Conservation (phyloP, 1,140 invertebrate genomes). For the Bradysia coprophila region DNA sequence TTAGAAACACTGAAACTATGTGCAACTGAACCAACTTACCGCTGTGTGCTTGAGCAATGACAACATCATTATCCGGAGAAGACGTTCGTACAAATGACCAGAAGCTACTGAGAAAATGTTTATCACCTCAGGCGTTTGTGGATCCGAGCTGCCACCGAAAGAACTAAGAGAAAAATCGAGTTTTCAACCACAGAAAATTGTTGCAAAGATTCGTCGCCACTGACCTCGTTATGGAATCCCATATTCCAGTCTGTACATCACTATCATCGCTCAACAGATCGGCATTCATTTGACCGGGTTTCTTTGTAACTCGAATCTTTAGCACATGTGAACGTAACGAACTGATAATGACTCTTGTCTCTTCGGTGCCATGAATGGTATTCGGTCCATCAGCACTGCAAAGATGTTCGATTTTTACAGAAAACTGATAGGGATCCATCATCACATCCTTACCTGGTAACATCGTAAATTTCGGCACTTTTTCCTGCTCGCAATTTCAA, state of each 20-base stretch:
- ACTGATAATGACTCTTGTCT: constrained; percentile 72
- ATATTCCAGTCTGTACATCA: constrained; percentile 54
- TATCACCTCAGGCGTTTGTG: constrained; percentile 59
- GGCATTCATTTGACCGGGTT: constrained; percentile 64
- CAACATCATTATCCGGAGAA: constrained; percentile 96
- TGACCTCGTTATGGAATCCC: constrained; percentile 87
- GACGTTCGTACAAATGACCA: constrained; percentile 95
- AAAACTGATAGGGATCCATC: background rate
- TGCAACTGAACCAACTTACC: constrained; percentile 3
- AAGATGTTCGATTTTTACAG: background rate
- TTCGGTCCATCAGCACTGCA: constrained; percentile 27
- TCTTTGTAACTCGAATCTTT: constrained; percentile 79
- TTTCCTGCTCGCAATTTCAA: constrained; percentile 74
- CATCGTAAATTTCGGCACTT: constrained; percentile 86
- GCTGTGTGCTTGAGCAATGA: constrained; percentile 93
- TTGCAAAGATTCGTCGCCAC: too few species aligned
- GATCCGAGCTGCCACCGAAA: constrained; percentile 38
- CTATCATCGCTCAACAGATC: constrained; percentile 73
- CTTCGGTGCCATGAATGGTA: constrained; percentile 24
- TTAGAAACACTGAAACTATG: too few species aligned
- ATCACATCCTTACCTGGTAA: constrained; percentile 34
- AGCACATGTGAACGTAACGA: constrained; percentile 81
- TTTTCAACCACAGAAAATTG: too few species aligned
- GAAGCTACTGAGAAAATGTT: constrained; percentile 99
- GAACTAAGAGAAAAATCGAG: constrained; percentile 31